Evolutionary conservation across 1,140 invertebrate species (phyloP), one percentile per base, ranked within the genome.

Genomic region (Carposina sasakii): DNA sequence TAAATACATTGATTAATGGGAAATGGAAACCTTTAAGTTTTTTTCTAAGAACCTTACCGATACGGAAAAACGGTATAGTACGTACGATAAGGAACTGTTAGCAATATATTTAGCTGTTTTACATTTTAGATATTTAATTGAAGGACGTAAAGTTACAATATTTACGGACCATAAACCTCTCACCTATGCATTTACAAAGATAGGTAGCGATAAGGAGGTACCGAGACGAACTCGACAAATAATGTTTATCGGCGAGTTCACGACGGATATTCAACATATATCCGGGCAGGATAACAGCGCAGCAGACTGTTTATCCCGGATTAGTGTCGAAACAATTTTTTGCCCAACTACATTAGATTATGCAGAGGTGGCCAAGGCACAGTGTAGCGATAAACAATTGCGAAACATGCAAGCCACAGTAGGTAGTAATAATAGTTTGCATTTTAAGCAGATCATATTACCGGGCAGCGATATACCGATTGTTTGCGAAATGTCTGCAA

Each of bases 41-140:
- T 83, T 81, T 39, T 82, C 76, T 8, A 46, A 37, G 15, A 42
- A 30, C 12, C 28, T 30, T 30, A n/a, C 28, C 12, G 33, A 36
- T 2, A 19, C 33, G 33, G 13, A 36, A 17, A n/a, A 36, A 17
- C 15, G 19, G 16, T 36, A 36, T 9, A 36, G 33, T 9, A 36
- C 33, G 0, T 56, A 51, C 19, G 54, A 56, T 17, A 70, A 77
- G 4, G 85, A 88, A 60, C 53, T 87, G 8, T 49, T 86, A 3
- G 84, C 79, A 3, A 78, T 82, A 36, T 87, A 85, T 56, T n/a
- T 40, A 0, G 61, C 67, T 5, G 49, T 84, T 1, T 60, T 69
- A 48, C 61, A 75, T 42, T 52, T 57, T 48, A 16, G 50, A 1
- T 39, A 48, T 1, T 5, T 45, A n/a, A 31, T 57, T 34, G 54